These are phyloP conservation scores for Leuciscus idus DNA, from an alignment of 2,113 vertebrate species.

Conservation along the genomic window DNA sequence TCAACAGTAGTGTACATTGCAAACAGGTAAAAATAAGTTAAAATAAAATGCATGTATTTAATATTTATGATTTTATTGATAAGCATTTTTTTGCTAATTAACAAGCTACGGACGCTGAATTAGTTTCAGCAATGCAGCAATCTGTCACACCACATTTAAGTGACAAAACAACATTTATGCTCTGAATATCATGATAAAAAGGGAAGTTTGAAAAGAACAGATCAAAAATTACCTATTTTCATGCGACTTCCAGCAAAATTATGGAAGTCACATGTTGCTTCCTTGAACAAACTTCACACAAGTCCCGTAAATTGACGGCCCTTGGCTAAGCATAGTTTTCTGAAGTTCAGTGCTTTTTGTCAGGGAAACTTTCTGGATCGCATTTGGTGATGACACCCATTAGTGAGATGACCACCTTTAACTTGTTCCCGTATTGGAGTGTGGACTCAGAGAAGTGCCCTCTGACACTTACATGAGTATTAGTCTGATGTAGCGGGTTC, in stretches of 20 bases:
- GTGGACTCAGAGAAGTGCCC: conserved; percentile 23
- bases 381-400: conserved; percentile 38
- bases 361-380: conserved; percentile 28
- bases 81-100: too few species aligned
- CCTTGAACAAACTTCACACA: not conserved
- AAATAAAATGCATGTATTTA: not conserved
- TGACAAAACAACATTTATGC: not conserved
- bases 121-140: not conserved
- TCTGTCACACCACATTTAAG: not conserved
- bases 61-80: not conserved
- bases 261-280: not conserved
- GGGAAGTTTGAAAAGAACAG: not conserved
- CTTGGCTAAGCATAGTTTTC: not conserved
- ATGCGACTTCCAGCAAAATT: not conserved
- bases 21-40: too few species aligned
- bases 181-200: not conserved
- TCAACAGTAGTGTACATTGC: too few species aligned
- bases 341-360: not conserved
- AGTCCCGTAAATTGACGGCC: not conserved
- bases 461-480: conserved; percentile 37
- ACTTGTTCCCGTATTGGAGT: conserved; percentile 28
- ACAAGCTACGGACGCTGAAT: not conserved
- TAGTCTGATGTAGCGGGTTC: conserved; percentile 36
- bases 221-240: too few species aligned
- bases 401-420: conserved; percentile 37